phyloP scores from a whole-genome alignment of 2,797 vertebrate species.

The Pseudopleuronectes americanus region DNA sequence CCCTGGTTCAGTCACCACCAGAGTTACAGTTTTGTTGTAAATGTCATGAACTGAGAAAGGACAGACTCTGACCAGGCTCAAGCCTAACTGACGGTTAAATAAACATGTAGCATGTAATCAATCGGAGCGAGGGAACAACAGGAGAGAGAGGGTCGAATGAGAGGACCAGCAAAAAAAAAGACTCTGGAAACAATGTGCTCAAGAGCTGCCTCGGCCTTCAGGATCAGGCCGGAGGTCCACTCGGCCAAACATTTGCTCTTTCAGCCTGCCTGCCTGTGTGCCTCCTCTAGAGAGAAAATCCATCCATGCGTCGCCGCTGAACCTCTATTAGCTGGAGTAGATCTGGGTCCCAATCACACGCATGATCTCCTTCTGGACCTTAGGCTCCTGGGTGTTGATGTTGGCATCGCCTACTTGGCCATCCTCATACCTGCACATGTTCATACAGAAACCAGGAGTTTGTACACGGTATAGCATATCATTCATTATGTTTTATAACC shows the following conservation, averaged over 20 bases:
- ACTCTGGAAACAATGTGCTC: constrained; percentile 60
- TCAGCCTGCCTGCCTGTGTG: constrained; percentile 46
- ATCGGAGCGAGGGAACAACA: constrained; percentile 16
- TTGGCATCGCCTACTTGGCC: constrained; percentile 99
- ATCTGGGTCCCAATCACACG: constrained; percentile 99
- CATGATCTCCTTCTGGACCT: constrained; percentile 99
- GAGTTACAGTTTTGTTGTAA: constrained; percentile 13
- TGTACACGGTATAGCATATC: no score
- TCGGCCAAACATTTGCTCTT: constrained; percentile 64
- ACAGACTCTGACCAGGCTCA: constrained; percentile 25
- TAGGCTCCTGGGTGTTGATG: constrained; percentile 99
- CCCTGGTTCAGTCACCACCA: constrained; percentile 13
- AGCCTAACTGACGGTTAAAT: constrained; percentile 30
- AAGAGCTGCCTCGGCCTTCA: constrained; percentile 52
- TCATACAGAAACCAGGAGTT: not conserved
- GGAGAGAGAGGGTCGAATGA: constrained; percentile 26
- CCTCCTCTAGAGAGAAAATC: constrained; percentile 48
- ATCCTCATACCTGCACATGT: constrained; percentile 92
- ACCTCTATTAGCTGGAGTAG: constrained; percentile 92
- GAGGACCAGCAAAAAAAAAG: constrained; percentile 24
- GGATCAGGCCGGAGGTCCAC: constrained; percentile 55
- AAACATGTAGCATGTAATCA: constrained; percentile 26
- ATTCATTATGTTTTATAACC: not conserved
- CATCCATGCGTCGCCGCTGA: constrained; percentile 30
- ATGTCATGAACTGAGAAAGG: constrained; percentile 25